Evolutionary conservation across 23 tunicate species (phyloP).

Genomic region (Phallusia fumigata): DNA sequence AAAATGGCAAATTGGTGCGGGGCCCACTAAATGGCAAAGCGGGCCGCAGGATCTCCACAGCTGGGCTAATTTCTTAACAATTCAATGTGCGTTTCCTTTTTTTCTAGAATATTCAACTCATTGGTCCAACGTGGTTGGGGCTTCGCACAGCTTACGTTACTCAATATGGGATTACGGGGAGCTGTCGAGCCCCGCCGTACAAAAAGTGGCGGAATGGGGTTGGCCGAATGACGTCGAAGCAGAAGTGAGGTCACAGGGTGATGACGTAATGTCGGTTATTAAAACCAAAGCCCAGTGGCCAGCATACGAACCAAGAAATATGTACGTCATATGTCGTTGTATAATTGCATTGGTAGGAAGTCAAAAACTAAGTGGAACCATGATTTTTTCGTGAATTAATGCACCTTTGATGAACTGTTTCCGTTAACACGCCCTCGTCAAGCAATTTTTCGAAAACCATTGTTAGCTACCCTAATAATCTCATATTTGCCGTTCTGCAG

Average conservation of each 20-base stretch:
- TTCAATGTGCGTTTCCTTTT: background rate
- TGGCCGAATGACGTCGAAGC: conserved; percentile 68
- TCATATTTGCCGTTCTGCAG: conserved; percentile 20
- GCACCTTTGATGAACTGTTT: too few relatives aligned
- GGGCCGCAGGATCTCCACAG: too few relatives aligned
- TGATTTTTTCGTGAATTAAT: background rate
- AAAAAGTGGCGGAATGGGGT: conserved; percentile 97
- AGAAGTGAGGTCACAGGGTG: conserved; percentile 56
- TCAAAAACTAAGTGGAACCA: background rate
- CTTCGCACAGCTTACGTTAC: conserved; percentile 58
- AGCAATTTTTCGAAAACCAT: too few relatives aligned
- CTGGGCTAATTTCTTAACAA: background rate
- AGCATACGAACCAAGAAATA: conserved; percentile 75
- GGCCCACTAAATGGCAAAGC: too few relatives aligned
- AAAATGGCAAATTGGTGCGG: too few relatives aligned
- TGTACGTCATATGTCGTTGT: conserved; percentile 38
- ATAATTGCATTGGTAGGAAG: background rate
- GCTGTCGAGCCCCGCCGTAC: conserved; percentile 76
- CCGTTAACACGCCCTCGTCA: too few relatives aligned
- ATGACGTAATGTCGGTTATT: conserved; percentile 73
- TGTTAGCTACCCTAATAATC: background rate
- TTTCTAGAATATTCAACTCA: conserved; percentile 80
- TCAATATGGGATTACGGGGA: conserved; percentile 91
- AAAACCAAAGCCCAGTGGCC: conserved; percentile 99
- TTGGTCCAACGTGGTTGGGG: conserved; percentile 98